A percentile compares a stretch with the other conserved stretches of the same genome.
phyloP scores from a whole-genome alignment of 2,888 invertebrate species.

The Lasioglossum vierecki region DNA sequence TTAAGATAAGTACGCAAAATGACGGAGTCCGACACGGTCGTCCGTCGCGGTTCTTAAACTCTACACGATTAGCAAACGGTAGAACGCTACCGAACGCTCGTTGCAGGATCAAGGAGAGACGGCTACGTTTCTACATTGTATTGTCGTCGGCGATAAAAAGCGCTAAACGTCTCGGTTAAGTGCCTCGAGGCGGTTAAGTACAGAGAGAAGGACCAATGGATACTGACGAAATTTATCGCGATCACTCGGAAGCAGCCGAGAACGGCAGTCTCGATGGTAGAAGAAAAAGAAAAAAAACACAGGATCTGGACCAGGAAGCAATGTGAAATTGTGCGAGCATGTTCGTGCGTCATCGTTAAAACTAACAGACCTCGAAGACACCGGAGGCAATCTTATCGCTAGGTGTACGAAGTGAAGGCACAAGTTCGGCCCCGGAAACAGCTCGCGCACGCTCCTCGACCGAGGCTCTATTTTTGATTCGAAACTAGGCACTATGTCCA shows the following conservation, averaged over 20 bases:
- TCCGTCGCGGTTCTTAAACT: background rate
- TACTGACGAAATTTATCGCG: background rate
- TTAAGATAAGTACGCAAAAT: background rate
- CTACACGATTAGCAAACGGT: background rate
- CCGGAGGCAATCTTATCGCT: conserved; percentile 56
- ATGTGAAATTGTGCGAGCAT: background rate
- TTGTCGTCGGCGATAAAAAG: conserved; percentile 36
- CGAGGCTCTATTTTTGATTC: background rate
- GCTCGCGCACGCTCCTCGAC: conserved; percentile 17
- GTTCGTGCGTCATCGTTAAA: conserved; percentile 26
- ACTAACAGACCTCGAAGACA: conserved; percentile 37
- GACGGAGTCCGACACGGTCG: background rate
- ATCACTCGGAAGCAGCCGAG: background rate
- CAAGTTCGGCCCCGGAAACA: conserved; percentile 36
- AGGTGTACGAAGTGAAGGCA: conserved; percentile 55
- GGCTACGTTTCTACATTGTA: conserved; percentile 27
- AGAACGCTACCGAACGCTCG: conserved; percentile 30
- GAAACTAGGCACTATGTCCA: background rate
- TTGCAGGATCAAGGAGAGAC: conserved; percentile 5
- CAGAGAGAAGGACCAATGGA: background rate
- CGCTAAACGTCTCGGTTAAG: conserved; percentile 11
- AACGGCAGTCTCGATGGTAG: background rate
- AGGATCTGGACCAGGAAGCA: background rate
- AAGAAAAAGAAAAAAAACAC: background rate
- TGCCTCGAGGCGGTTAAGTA: conserved; percentile 21